Evolutionary conservation across 2,797 vertebrate species (phyloP), one percentile per base, ranked within the genome.

Genomic region (Girardinus metallicus): DNA sequence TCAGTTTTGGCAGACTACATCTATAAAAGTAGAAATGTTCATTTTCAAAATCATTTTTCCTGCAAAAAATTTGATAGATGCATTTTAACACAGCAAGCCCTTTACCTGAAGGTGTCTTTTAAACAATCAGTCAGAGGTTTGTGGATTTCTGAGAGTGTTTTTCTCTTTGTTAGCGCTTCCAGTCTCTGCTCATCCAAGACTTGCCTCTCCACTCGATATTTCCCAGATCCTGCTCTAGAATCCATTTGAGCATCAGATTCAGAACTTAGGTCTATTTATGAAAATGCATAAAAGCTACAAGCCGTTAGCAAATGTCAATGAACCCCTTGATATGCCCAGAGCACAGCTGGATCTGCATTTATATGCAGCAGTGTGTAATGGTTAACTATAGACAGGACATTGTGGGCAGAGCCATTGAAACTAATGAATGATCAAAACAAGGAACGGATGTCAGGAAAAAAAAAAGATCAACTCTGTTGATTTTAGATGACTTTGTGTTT

Each of bases 141-240:
- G 4, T 89, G 77, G 1, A 80, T 39, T 1, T 86, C 92, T 73
- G 90, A 88, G 62, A 88, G 80, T 0, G 86, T 39, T 87, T 94
- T 94, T 90, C 95, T 94, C 57, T 89, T 95, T 0, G 96, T 95
- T 73, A 97, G 73, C 53, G 95, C 94, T 84, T 98, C 97, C 83
- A 99, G 92, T 44, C 93, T 95, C 57, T 96, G 91, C 92, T 98
- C 97, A 64, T 96, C 96, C 83, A 99, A 87, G 53, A 96, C 91
- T 1, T 95, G 89, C 76, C 96, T 94, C 75, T 97, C 93, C 51
- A 97, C 91, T 0, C 0, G 89, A 83, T 95, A 96, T 12, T 77
- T 94, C 36, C 82, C 83, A 76, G 73, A 44, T 81, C 72, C 90
- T 70, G 15, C 6, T 39, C 75, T 80, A 12, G 89, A 78, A 4